Evolutionary conservation across 92 coral and sea anemone genomes (phyloP).

Genomic region (Epizoanthus scotinus): DNA sequence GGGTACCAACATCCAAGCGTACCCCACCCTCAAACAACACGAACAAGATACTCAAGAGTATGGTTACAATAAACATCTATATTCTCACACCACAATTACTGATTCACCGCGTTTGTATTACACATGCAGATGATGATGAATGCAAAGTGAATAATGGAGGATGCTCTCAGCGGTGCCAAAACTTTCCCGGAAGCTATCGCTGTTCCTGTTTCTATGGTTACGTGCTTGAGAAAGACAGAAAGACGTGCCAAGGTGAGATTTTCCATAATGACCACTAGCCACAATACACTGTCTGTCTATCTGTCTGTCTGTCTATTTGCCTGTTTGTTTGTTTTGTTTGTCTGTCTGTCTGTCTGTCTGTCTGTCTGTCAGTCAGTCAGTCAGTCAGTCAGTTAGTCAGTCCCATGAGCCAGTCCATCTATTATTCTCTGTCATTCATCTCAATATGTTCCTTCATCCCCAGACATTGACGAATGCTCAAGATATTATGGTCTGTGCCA

Average conservation of each 20-base stretch:
- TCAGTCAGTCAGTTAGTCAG: background rate
- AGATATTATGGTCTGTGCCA: slow-evolving; percentile 81
- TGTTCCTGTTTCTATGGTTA: slow-evolving; percentile 80
- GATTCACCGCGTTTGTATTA: background rate
- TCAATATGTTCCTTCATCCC: background rate
- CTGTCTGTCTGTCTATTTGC: background rate
- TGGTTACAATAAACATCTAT: too few relatives aligned
- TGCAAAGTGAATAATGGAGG: slow-evolving; percentile 79
- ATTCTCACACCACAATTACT: too few relatives aligned
- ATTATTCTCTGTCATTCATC: background rate
- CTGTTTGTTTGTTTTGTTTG: too few relatives aligned
- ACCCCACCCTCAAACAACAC: too few relatives aligned
- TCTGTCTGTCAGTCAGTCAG: background rate
- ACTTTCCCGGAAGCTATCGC: slow-evolving; percentile 84
- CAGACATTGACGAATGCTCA: slow-evolving; percentile 93
- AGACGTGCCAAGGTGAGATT: slow-evolving; percentile 75
- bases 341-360: background rate
- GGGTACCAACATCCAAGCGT: too few relatives aligned
- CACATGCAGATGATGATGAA: slow-evolving; percentile 80
- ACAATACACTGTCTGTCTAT: too few relatives aligned
- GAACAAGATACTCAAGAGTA: too few relatives aligned
- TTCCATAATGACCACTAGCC: too few relatives aligned
- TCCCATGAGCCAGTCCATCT: background rate
- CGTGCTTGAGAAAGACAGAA: slow-evolving; percentile 71
- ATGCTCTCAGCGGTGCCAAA: slow-evolving; percentile 77